Evolutionary conservation across 2,888 invertebrate species (phyloP).

Genomic region (Pocota personata): DNA sequence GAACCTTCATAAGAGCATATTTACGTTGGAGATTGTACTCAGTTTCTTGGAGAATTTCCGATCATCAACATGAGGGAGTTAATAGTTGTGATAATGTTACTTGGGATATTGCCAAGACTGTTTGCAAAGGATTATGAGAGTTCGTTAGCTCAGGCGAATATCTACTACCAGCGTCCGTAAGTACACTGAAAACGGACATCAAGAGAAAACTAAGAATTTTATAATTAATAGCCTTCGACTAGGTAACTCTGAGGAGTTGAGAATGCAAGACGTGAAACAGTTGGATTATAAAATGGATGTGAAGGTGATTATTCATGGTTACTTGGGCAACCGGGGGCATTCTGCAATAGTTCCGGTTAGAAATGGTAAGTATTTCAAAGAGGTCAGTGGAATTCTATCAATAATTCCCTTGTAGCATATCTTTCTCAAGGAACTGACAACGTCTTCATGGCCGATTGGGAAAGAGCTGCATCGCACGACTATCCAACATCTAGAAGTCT

Average conservation of each 20-base stretch:
- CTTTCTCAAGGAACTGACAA: conserved; percentile 78
- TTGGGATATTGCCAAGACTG: neutral
- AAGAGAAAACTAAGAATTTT: neutral
- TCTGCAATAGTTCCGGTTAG: conserved; percentile 77
- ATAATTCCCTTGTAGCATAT: conserved; percentile 77
- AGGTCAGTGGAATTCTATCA: too few relatives aligned
- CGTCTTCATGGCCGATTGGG: conserved; percentile 81
- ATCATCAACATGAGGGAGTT: conserved; percentile 14
- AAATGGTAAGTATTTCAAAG: conserved; percentile 36
- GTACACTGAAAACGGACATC: conserved; percentile 27
- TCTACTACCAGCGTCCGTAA: conserved; percentile 77
- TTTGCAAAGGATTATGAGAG: conserved; percentile 11
- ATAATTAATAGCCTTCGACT: conserved; percentile 62
- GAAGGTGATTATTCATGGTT: conserved; percentile 81
- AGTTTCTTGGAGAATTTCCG: neutral
- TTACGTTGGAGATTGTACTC: too few relatives aligned
- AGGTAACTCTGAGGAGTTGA: conserved; percentile 74
- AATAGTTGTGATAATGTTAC: neutral
- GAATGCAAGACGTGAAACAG: conserved; percentile 10
- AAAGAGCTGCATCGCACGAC: conserved; percentile 78
- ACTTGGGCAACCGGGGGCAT: conserved; percentile 78
- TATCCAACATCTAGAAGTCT: conserved; percentile 78
- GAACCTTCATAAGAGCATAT: too few relatives aligned
- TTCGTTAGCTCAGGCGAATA: conserved; percentile 74
- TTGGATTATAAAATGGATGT: conserved; percentile 74